phyloP scores from a whole-genome alignment of 2,888 invertebrate genomes.

The Diaphora mendica region DNA sequence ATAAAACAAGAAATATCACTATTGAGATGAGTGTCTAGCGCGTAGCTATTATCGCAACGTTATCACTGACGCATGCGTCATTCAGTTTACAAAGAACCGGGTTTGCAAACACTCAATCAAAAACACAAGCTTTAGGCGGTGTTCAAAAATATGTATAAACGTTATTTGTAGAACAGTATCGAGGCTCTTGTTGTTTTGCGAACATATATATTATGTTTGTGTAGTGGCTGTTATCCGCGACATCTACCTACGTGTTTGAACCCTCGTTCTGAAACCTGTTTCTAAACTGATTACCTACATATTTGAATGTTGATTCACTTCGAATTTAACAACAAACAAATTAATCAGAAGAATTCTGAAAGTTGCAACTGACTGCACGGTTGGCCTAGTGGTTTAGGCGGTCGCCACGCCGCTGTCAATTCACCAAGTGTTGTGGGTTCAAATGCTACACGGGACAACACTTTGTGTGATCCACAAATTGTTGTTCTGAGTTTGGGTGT shows the following conservation, averaged over 20 bases:
- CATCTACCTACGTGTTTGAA: background rate
- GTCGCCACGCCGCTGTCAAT: no score
- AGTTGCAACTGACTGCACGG: background rate
- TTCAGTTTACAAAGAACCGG: conserved; percentile 16
- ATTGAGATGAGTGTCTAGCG: conserved; percentile 1
- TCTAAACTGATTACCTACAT: no score
- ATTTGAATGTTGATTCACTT: no score
- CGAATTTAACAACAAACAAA: no score
- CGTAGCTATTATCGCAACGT: conserved; percentile 10
- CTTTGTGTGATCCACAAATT: no score
- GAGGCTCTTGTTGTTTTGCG: background rate
- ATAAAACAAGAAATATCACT: conserved; percentile 3
- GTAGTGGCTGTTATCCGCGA: background rate
- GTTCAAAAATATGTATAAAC: background rate
- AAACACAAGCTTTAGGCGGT: conserved; percentile 10
- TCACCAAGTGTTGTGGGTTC: no score
- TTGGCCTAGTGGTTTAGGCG: no score
- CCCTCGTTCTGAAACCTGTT: background rate
- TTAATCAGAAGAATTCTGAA: background rate
- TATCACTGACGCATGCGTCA: conserved; percentile 18
- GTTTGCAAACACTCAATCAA: conserved; percentile 7
- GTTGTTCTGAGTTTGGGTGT: no score
- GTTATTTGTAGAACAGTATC: conserved; percentile 5
- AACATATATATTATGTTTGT: background rate
- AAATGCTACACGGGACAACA: no score